Percentiles rank a stretch among this genome's conserved stretches.
Conservation (phyloP, 2,888 invertebrate genomes). For the Gisinianus flammeolus region DNA sequence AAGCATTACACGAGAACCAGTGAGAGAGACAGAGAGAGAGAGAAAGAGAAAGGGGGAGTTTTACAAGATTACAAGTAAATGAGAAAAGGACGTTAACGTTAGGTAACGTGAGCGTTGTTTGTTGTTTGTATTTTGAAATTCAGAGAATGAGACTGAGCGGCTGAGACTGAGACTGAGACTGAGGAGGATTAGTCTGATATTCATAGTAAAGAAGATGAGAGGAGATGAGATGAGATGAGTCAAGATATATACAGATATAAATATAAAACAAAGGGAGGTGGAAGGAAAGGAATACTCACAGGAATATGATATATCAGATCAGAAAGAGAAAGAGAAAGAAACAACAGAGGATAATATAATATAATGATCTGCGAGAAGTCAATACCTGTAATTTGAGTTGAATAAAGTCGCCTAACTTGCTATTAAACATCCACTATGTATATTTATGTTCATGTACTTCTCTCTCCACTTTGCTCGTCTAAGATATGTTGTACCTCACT, state of each 20-base stretch:
- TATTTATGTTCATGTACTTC: neutral
- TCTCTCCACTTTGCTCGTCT: neutral
- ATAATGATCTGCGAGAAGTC: conserved; percentile 41
- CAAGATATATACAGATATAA: neutral
- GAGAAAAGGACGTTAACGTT: too few species aligned
- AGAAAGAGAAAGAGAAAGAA: neutral
- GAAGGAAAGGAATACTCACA: too few species aligned
- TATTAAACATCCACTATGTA: conserved; percentile 18
- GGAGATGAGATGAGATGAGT: neutral
- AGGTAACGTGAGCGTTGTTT: too few species aligned
- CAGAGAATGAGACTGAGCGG: neutral
- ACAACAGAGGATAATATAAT: conserved; percentile 2
- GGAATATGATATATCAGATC: too few species aligned
- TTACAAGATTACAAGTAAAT: too few species aligned
- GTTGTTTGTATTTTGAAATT: neutral
- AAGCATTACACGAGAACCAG: too few species aligned
- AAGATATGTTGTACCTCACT: conserved; percentile 9
- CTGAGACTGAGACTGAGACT: neutral
- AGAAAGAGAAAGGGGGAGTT: too few species aligned
- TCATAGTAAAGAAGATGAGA: neutral
- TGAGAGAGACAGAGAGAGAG: too few species aligned
- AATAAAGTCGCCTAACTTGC: conserved; percentile 37
- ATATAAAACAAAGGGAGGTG: neutral
- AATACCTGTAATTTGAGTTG: conserved; percentile 38
- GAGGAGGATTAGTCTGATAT: too few species aligned